phyloP scores from a whole-genome alignment of 2,888 invertebrate species.

The Tenthredo amoena region DNA sequence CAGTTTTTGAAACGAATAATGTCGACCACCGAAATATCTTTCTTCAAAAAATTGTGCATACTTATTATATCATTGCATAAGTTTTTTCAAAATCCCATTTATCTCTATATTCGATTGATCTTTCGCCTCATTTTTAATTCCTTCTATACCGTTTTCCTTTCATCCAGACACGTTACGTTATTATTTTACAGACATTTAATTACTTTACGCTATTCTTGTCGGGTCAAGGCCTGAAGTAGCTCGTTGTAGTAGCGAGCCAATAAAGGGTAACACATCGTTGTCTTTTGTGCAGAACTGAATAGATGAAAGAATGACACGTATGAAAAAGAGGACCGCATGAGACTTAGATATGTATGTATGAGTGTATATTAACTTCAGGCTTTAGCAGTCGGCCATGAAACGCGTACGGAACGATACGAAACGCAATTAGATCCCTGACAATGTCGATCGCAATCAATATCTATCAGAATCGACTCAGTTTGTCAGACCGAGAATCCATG shows the following conservation, averaged over 20 bases:
- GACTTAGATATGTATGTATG: neutral
- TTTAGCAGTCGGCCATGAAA: neutral
- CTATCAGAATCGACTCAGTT: slow-evolving; percentile 29
- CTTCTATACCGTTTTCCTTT: neutral
- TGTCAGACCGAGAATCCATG: neutral
- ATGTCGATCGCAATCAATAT: slow-evolving; percentile 41
- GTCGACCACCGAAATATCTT: neutral
- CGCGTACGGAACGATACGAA: slow-evolving; percentile 3
- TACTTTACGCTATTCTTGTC: slow-evolving; percentile 1
- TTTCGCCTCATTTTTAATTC: neutral
- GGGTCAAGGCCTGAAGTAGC: neutral
- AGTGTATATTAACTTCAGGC: slow-evolving; percentile 9
- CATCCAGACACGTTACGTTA: neutral
- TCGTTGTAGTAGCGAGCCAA: neutral
- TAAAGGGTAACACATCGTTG: slow-evolving; percentile 30
- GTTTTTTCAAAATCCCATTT: too few species aligned
- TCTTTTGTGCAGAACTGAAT: neutral
- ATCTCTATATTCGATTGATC: neutral
- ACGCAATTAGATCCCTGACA: slow-evolving; percentile 43
- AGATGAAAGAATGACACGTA: slow-evolving; percentile 9
- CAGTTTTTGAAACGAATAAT: too few species aligned
- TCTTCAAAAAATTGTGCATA: too few species aligned
- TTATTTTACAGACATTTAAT: neutral
- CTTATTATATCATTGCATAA: too few species aligned
- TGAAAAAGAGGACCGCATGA: slow-evolving; percentile 8